These are phyloP conservation scores for Rhabdornis inornatus DNA, from an alignment of 2,113 vertebrate genomes.

Conservation along the genomic window DNA sequence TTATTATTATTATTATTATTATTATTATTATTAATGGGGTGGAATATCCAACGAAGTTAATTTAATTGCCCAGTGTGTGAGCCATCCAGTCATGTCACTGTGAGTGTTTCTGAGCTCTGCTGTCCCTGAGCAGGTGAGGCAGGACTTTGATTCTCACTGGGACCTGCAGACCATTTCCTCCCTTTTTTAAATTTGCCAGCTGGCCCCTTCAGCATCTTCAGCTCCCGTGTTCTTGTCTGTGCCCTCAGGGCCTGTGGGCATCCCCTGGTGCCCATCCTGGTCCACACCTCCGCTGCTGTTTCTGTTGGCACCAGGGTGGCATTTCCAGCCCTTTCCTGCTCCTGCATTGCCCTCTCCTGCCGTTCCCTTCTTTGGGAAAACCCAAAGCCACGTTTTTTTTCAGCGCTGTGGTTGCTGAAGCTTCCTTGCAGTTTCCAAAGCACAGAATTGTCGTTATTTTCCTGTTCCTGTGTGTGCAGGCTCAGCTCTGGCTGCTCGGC, in stretches of 20 bases:
- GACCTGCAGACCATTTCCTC: background rate
- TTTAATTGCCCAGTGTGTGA: background rate
- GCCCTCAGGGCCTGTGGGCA: rapidly evolving
- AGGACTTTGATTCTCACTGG: background rate
- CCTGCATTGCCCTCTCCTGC: background rate
- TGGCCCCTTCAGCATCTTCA: background rate
- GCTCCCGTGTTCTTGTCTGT: rapidly evolving
- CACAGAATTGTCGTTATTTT: too few relatives aligned
- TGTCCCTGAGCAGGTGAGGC: background rate
- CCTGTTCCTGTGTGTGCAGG: background rate
- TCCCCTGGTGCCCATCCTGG: rapidly evolving
- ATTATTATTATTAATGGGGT: background rate
- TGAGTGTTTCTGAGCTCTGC: rapidly evolving
- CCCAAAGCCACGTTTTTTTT: rapidly evolving
- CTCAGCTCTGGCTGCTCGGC: background rate
- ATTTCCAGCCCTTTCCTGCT: background rate
- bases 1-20: too few relatives aligned
- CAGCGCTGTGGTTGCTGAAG: background rate
- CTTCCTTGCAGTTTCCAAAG: background rate
- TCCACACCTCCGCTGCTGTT: rapidly evolving
- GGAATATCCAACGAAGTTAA: too few relatives aligned
- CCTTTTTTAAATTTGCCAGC: background rate
- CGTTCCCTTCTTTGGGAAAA: background rate
- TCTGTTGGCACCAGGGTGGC: background rate
- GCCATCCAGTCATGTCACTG: rapidly evolving